Evolutionary conservation across 2,797 vertebrate species (phyloP), one percentile per base, ranked within the genome.

Genomic region (Gallirallus australis): DNA sequence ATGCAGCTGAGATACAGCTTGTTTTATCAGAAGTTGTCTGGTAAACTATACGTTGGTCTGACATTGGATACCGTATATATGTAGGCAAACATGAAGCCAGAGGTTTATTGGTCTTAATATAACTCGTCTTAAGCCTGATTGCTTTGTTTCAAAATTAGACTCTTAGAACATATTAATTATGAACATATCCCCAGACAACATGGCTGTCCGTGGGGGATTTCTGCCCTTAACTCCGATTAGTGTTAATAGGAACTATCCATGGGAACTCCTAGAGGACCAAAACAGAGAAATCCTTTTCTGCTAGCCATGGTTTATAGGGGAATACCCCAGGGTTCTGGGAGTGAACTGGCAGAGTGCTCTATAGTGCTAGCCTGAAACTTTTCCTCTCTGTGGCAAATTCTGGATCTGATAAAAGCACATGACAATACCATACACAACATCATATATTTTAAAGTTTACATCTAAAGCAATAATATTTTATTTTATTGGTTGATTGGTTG

Each of bases 141-240:
- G 95, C 82, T 90, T 95, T 92, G 59, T 72, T 95, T 89, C 42
- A 91, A 85, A 96, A 93, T 95, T 96, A 96, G 78, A 78, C 37
- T 95, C 52, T 66, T 50, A 91, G 82, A 95, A 81, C 28, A 47
- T 65, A 66, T 96, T 97, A 83, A 90, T 96, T 96, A 93, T 93
- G 73, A 91, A 68, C 57, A 24, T 63, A 78, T 92, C 85, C 71
- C 95, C 54, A 81, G 89, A 82, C 52, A 94, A 59, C 28, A 60
- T 76, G 19, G 37, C 57, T 87, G 65, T 54, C 64, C 50, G 42
- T 33, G 40, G 71, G 63, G 76, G 53, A 90, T 93, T 91, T 71
- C 86, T 84, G 86, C 53, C 50, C 52, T 75, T 82, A 87, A 40
- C 91, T 96, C 81, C 93, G 50, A 52, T 82, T 80, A 96, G 83